Conservation (phyloP, 2,888 invertebrate species). For the Luffia ferchaultella region DNA sequence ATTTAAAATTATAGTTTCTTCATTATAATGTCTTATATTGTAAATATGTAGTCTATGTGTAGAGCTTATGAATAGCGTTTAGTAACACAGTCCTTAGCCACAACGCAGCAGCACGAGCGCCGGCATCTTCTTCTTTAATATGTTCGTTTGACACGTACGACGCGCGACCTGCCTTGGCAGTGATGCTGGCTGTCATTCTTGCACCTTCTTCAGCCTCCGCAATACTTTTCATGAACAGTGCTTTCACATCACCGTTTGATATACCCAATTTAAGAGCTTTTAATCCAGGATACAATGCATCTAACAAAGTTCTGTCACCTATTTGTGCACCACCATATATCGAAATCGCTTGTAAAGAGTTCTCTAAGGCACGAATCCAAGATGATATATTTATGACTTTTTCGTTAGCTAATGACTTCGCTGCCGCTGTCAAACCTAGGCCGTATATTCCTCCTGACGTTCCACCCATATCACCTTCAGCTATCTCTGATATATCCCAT, state of each 20-base stretch:
- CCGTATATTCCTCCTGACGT: slow-evolving; percentile 83
- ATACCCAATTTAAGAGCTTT: slow-evolving; percentile 37
- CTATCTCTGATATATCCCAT: slow-evolving; percentile 63
- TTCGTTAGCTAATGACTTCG: slow-evolving; percentile 47
- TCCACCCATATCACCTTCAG: slow-evolving; percentile 79
- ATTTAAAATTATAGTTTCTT: too few species aligned
- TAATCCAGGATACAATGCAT: slow-evolving; percentile 58
- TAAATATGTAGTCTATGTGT: neutral
- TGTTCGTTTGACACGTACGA: slow-evolving; percentile 70
- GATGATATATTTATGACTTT: slow-evolving; percentile 23
- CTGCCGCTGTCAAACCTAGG: slow-evolving; percentile 74
- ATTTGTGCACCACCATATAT: slow-evolving; percentile 76
- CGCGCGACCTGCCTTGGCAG: slow-evolving; percentile 73
- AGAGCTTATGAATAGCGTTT: neutral
- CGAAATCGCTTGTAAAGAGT: slow-evolving; percentile 66
- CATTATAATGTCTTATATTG: too few species aligned
- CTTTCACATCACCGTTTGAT: slow-evolving; percentile 21
- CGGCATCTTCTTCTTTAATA: slow-evolving; percentile 70
- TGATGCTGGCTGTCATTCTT: slow-evolving; percentile 58
- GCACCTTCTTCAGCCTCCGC: slow-evolving; percentile 52
- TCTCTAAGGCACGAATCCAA: slow-evolving; percentile 65
- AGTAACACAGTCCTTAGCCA: slow-evolving; percentile 67
- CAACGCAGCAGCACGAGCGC: slow-evolving; percentile 70
- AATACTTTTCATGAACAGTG: slow-evolving; percentile 32
- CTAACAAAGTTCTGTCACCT: slow-evolving; percentile 80